Evolutionary conservation across 1,140 invertebrate species (phyloP).

Genomic region (Drosophila serrata): DNA sequence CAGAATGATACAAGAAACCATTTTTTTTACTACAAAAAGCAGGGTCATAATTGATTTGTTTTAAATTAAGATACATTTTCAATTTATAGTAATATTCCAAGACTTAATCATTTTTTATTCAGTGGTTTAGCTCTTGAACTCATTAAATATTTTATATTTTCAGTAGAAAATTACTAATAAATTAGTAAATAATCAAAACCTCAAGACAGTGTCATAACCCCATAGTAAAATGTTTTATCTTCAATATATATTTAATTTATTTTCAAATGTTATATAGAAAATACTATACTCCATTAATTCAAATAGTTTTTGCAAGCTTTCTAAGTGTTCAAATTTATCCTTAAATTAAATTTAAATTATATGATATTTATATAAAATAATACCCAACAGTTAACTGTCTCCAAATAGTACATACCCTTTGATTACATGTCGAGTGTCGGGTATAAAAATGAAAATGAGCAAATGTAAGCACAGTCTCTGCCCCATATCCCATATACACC

Average conservation of each 20-base stretch:
- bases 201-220: not conserved
- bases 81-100: not conserved
- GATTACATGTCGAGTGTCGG: not conserved
- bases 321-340: too few species aligned
- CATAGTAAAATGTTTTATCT: too few species aligned
- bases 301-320: too few species aligned
- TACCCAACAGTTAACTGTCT: too few species aligned
- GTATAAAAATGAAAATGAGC: conserved; percentile 71
- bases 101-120: not conserved
- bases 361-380: too few species aligned
- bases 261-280: too few species aligned
- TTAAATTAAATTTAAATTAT: too few species aligned
- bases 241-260: too few species aligned
- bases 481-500: conserved; percentile 1
- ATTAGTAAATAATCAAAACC: not conserved
- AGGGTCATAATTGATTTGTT: not conserved
- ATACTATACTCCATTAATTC: too few species aligned
- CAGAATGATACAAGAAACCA: not conserved
- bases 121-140: not conserved
- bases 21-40: not conserved
- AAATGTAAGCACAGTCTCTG: conserved; percentile 65
- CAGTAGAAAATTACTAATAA: not conserved
- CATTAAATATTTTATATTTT: not conserved
- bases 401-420: conserved; percentile 11
- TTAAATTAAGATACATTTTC: not conserved